A percentile compares a stretch with the other conserved stretches of the same genome.
Evolutionary conservation across 2,888 invertebrate genomes (phyloP).

Genomic region (Tenthredo scrophulariae): DNA sequence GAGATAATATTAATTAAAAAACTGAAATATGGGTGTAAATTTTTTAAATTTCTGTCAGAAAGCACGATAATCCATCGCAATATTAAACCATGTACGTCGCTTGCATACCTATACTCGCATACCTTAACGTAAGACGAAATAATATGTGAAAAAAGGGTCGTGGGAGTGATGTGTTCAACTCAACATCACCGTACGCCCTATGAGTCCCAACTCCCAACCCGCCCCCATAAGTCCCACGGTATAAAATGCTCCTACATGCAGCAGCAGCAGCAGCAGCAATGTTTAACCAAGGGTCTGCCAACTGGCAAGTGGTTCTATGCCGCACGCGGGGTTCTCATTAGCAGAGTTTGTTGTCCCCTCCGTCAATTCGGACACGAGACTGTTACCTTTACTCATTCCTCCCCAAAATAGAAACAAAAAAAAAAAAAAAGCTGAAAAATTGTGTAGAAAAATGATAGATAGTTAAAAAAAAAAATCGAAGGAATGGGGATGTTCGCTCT

Average conservation of each 20-base stretch:
- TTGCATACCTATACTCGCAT: neutral
- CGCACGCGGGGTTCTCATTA: constrained; percentile 46
- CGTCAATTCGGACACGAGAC: neutral
- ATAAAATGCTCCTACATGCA: constrained; percentile 8
- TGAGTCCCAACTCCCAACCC: constrained; percentile 36
- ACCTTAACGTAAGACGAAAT: neutral
- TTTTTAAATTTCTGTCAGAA: too few relatives aligned
- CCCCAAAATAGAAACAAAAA: neutral
- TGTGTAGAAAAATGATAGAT: neutral
- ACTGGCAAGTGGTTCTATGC: constrained; percentile 37
- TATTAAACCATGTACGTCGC: too few relatives aligned
- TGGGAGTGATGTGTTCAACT: constrained; percentile 40
- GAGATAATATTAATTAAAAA: neutral
- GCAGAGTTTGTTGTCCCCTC: constrained; percentile 28
- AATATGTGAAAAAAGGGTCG: constrained; percentile 39
- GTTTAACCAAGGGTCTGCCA: constrained; percentile 29
- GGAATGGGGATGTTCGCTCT: neutral
- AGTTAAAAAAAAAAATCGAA: neutral
- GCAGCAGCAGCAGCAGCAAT: neutral
- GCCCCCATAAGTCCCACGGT: constrained; percentile 51
- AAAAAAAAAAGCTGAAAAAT: neutral
- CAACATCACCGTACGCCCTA: constrained; percentile 32
- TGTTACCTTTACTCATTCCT: neutral
- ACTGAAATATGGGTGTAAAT: too few relatives aligned
- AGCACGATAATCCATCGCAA: too few relatives aligned